These are phyloP conservation scores for Spinibarbus caldwelli DNA, from an alignment of 2,797 vertebrate genomes.

Conservation along the genomic window DNA sequence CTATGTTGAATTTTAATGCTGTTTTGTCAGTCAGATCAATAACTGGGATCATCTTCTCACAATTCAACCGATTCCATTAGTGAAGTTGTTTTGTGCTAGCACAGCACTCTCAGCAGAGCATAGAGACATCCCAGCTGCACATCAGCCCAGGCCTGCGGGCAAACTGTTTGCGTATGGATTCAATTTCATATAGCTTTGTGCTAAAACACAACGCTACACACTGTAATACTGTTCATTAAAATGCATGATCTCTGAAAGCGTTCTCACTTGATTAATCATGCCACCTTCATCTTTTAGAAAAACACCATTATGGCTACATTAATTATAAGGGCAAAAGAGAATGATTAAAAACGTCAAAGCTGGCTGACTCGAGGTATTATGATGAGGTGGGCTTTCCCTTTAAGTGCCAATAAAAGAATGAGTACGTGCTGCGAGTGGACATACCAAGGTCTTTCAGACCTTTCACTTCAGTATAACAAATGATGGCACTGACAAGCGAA, in stretches of 20 bases:
- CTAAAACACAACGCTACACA: constrained; percentile 1
- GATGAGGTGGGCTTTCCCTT: constrained; percentile 4
- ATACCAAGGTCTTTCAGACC: neutral
- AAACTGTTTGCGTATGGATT: constrained; percentile 23
- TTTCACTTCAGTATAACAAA: constrained; percentile 1
- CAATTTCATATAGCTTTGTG: constrained; percentile 21
- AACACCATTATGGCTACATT: constrained; percentile 40
- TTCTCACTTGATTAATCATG: constrained; percentile 27
- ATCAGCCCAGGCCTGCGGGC: neutral
- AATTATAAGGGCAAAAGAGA: constrained; percentile 32
- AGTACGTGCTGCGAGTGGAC: neutral
- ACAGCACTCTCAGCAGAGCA: constrained; percentile 33
- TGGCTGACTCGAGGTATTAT: constrained; percentile 14
- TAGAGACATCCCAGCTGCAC: neutral
- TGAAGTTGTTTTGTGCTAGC: constrained; percentile 42
- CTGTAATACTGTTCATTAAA: constrained; percentile 51
- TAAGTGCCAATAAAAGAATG: neutral
- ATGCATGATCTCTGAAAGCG: constrained; percentile 38
- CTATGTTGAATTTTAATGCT: constrained; percentile 49
- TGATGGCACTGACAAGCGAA: constrained; percentile 1
- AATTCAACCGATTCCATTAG: constrained; percentile 50
- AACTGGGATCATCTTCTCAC: constrained; percentile 24
- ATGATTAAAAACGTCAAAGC: constrained; percentile 26
- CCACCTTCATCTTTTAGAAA: constrained; percentile 34
- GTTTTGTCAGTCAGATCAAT: constrained; percentile 55